A percentile compares a stretch with the other conserved stretches of the same genome.
These are phyloP conservation scores for Sympetrum striolatum DNA, from an alignment of 2,888 invertebrate genomes.

Conservation along the genomic window DNA sequence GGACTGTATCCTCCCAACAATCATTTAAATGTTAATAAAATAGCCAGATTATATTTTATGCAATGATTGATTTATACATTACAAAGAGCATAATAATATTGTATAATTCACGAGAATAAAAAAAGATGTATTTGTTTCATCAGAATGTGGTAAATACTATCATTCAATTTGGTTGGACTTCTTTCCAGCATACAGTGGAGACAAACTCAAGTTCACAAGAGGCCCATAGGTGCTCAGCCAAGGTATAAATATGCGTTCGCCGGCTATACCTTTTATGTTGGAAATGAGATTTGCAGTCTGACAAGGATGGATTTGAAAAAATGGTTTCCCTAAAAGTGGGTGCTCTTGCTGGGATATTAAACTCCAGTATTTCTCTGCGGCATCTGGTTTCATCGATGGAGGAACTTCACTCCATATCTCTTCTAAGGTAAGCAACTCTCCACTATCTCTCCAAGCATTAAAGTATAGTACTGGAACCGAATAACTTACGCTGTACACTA, in stretches of 20 bases:
- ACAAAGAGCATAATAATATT: too few species aligned
- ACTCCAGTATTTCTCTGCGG: conserved; percentile 69
- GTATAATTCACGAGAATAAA: too few species aligned
- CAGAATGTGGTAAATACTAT: too few species aligned
- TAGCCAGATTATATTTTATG: too few species aligned
- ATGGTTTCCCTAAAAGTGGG: conserved; percentile 51
- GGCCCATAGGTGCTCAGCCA: conserved; percentile 52
- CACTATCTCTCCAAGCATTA: conserved; percentile 63
- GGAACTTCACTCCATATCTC: conserved; percentile 51
- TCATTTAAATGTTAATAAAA: too few species aligned
- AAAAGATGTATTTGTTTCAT: too few species aligned
- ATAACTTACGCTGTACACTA: conserved; percentile 53
- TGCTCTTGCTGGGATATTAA: conserved; percentile 52
- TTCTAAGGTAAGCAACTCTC: conserved; percentile 49
- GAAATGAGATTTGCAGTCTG: conserved; percentile 49
- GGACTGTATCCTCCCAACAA: too few species aligned
- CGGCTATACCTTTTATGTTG: conserved; percentile 1
- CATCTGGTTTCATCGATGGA: conserved; percentile 64
- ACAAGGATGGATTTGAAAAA: conserved; percentile 53
- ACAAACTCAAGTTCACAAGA: conserved; percentile 48
- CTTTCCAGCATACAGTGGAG: conserved; percentile 45
- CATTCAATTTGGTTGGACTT: neutral
- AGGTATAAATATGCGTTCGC: conserved; percentile 50
- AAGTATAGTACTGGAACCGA: conserved; percentile 60
- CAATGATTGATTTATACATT: too few species aligned